Percentiles rank a stretch among this genome's conserved stretches.
phyloP scores from a whole-genome alignment of 2,888 invertebrate genomes.

The Lucinisca nassula region DNA sequence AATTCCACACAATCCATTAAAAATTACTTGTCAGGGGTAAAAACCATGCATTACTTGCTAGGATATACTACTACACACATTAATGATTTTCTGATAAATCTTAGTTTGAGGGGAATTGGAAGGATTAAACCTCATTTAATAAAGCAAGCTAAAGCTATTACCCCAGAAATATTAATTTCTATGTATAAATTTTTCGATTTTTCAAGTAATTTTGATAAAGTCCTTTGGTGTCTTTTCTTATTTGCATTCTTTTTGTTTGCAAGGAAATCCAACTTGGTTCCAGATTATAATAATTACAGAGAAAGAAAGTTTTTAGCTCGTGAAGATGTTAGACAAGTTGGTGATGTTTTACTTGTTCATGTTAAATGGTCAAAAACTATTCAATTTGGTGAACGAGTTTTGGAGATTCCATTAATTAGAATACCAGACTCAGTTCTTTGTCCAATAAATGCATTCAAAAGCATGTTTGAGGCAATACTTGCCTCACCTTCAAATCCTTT shows the following conservation, averaged over 20 bases:
- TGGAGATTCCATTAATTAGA: neutral
- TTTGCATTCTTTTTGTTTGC: neutral
- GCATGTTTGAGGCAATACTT: neutral
- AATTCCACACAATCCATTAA: neutral
- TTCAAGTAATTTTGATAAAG: neutral
- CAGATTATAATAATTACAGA: too few species aligned
- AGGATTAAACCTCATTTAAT: too few species aligned
- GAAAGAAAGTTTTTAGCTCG: too few species aligned
- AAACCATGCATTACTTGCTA: neutral
- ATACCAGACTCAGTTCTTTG: neutral
- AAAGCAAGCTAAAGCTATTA: too few species aligned
- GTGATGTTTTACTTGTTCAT: neutral
- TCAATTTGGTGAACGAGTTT: neutral
- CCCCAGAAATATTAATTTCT: too few species aligned
- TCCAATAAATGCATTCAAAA: neutral
- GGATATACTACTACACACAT: neutral
- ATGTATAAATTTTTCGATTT: too few species aligned
- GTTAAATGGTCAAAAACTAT: neutral
- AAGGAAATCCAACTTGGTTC: neutral
- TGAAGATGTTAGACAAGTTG: neutral
- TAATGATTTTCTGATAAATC: neutral
- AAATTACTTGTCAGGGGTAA: neutral
- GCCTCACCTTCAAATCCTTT: neutral
- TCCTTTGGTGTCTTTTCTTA: neutral
- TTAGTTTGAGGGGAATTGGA: neutral